Evolutionary conservation across 37 sponge, comb jelly and placozoan genomes (phyloP).

Genomic region (Hexactinellida sp.): DNA sequence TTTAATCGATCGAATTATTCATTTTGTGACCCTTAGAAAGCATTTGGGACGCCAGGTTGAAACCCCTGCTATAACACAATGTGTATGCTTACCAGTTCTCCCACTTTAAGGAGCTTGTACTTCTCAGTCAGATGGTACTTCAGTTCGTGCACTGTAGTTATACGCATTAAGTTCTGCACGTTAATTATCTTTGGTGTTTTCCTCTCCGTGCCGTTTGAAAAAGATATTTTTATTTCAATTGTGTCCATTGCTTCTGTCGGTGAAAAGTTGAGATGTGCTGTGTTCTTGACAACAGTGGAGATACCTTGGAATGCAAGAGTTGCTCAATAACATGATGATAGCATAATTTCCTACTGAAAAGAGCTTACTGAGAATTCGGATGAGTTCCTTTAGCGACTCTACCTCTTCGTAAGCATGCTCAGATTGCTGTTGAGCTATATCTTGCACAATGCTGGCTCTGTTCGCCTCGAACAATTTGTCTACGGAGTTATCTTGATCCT

Average conservation of each 20-base stretch:
- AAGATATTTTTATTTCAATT: not conserved
- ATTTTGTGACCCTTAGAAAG: too few relatives aligned
- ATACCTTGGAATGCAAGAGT: not conserved
- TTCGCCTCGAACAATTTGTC: not conserved
- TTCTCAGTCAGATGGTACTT: not conserved
- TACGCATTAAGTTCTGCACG: conserved; percentile 7
- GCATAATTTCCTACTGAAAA: not conserved
- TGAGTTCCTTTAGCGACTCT: not conserved
- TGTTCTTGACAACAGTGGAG: not conserved
- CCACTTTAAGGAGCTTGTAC: not conserved
- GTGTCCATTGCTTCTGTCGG: not conserved
- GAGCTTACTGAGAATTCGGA: not conserved
- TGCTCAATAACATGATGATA: not conserved
- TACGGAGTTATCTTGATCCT: not conserved
- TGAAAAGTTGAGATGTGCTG: conserved; percentile 10
- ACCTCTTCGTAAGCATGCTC: not conserved
- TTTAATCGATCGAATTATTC: too few relatives aligned
- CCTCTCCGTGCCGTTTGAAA: not conserved
- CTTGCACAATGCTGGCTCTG: not conserved
- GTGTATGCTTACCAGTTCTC: not conserved
- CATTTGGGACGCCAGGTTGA: too few relatives aligned
- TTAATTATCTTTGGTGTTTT: not conserved
- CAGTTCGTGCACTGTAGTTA: not conserved
- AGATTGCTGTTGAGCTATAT: not conserved
- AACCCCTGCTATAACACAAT: not conserved